Base-by-base conservation (phyloP, 2,888 invertebrate species). In the Hypsopygia costalis region DNA sequence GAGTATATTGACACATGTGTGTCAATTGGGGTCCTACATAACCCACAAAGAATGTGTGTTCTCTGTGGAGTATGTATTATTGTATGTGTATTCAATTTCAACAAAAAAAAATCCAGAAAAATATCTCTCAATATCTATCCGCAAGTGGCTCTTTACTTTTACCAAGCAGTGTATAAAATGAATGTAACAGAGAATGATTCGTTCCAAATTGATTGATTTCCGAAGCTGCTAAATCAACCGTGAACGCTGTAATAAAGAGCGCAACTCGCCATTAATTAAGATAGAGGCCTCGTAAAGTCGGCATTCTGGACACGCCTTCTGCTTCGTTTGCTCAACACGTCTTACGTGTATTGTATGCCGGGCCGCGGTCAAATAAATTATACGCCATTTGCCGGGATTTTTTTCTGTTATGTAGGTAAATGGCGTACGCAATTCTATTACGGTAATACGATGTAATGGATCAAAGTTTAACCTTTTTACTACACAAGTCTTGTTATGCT, bases 221-320 rank as follows among this genome's bases (percentile, higher is more conserved):
- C 70, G 71, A 73, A 69, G 74, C 71, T 67, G 70, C 62, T 69
- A 73, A 74, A 66, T 72, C 71, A 74, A 70, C 69, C 74, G 69
- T 72, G 73, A 79, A 73, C 68, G 69, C 66, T 67, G 71, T 73
- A 78, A 80, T 81, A 79, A 80, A 81, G 75, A 69, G 70, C 68
- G 67, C 16, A 16, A 16, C 61, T 64, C 60, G 52, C 73, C 75
- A 79, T 81, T 81, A 81, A 81, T 81, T 80, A 80, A 79, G 81
- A 81, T 76, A 73, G 67, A 67, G 66, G 51, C 62, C 62, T 38
- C 55, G 55, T 55, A 52, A 55, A 58, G 58, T 64, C 62, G 62
- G 65, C 63, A 66, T 58, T 68, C 63, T 54, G 69, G 69, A 64
- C 72, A 71, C 69, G 71, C 69, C 71, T 66, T 57, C 60, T 60